phyloP scores from a whole-genome alignment of 2,113 vertebrate genomes.

The Psephotus haematonotus region DNA sequence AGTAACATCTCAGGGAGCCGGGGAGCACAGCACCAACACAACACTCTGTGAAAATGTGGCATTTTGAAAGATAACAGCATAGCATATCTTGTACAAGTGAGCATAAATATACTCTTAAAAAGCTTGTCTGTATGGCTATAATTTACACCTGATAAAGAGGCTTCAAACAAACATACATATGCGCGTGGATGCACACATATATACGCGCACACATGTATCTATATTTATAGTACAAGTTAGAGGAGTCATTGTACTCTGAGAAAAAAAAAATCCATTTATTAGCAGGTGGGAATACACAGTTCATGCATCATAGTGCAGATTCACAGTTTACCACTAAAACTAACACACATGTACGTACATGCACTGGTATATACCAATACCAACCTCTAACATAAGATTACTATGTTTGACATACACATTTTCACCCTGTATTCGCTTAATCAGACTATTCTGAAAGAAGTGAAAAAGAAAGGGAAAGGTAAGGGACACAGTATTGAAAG shows the following conservation, averaged over 20 bases:
- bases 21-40: constrained; percentile 71
- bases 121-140: not conserved
- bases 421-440: constrained; percentile 93
- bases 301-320: constrained; percentile 76
- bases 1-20: constrained; percentile 39
- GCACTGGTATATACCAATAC: constrained; percentile 85
- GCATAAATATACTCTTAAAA: constrained; percentile 29
- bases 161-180: constrained; percentile 57
- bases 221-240: constrained; percentile 35
- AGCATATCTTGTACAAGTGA: constrained; percentile 54
- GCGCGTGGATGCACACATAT: constrained; percentile 54
- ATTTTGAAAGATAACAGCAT: constrained; percentile 64
- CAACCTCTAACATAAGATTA: constrained; percentile 99
- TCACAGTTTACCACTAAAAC: constrained; percentile 60
- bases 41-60: constrained; percentile 78
- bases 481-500: constrained; percentile 70
- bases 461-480: constrained; percentile 79
- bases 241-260: constrained; percentile 12
- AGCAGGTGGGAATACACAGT: constrained; percentile 69
- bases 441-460: constrained; percentile 94
- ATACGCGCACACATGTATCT: constrained; percentile 14
- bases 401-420: constrained; percentile 98
- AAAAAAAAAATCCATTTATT: constrained; percentile 25
- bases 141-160: constrained; percentile 51
- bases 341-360: constrained; percentile 81